phyloP scores from a whole-genome alignment of 2,888 invertebrate genomes.

The Zygothrica quintamaculata region DNA sequence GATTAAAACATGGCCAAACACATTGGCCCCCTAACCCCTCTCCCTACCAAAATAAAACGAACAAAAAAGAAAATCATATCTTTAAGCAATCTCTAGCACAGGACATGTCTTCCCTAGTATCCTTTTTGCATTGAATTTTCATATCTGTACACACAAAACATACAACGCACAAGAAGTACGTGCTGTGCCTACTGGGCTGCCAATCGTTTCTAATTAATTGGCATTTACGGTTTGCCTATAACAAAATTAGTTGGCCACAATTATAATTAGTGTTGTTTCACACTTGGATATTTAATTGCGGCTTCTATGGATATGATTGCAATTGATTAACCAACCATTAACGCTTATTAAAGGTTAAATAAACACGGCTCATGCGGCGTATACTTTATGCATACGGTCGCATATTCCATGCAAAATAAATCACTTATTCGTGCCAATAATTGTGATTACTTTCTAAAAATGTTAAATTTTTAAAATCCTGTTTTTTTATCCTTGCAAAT shows the following conservation, averaged over 20 bases:
- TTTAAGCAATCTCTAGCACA: no score
- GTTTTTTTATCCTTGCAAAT: slow-evolving; percentile 39
- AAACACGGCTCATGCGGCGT: background rate
- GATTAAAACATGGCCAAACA: slow-evolving; percentile 37
- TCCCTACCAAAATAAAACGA: no score
- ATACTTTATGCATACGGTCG: background rate
- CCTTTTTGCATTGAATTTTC: slow-evolving; percentile 9
- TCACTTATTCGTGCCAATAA: slow-evolving; percentile 12
- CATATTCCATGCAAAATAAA: background rate
- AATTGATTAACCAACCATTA: slow-evolving; percentile 59
- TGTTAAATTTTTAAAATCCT: slow-evolving; percentile 32
- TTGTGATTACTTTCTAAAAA: slow-evolving; percentile 30
- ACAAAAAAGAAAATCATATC: no score
- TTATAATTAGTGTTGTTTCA: slow-evolving; percentile 70
- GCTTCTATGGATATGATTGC: slow-evolving; percentile 18
- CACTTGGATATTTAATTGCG: slow-evolving; percentile 48
- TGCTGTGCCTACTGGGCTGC: slow-evolving; percentile 23
- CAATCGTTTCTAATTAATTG: slow-evolving; percentile 70
- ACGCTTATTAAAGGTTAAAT: slow-evolving; percentile 8
- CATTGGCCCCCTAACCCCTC: slow-evolving; percentile 3
- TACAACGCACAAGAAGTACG: slow-evolving; percentile 20
- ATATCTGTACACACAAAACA: slow-evolving; percentile 3
- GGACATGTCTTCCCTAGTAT: background rate
- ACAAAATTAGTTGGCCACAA: slow-evolving; percentile 68
- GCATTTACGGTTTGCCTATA: slow-evolving; percentile 52